Evolutionary conservation across 2,797 vertebrate genomes (phyloP), one percentile per base, ranked within the genome.

Genomic region (Mastacembelus armatus): DNA sequence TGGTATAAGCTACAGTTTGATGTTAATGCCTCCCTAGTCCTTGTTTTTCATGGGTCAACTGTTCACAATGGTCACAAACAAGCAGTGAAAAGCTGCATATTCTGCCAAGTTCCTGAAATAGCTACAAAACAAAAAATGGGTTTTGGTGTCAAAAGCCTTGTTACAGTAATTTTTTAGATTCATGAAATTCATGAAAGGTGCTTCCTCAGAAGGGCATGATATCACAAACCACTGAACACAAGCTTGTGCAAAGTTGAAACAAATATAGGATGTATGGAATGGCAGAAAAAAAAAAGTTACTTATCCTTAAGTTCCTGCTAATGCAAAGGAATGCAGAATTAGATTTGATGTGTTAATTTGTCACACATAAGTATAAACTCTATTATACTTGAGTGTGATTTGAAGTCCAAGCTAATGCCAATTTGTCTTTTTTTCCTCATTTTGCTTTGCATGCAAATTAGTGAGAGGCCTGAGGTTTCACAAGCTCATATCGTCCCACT

Each of bases 401-500:
- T 77, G 1, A 71, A 84, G 81, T 84, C 55, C 69, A 60, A 70
- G 57, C 58, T 10, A 10, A 72, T 47, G 56, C 65, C 16, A 44
- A 29, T 44, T 21, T 42, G 63, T 43, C 39, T 32, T 55, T 15
- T 57, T 54, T 29, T 1, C 36, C 22, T 1, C 0, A 14, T 48
- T 54, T 71, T 68, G 56, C 35, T 61, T 22, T 63, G 39, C 83
- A 84, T 90, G 83, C 83, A 90, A 57, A 71, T 92, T 81, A 94
- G 71, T 94, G 87, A 42, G 80, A 91, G n/a, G 88, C 85, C 89
- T 98, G 94, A 65, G 98, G 98, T 95, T 98, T 97, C 27, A 98
- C 95, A 7, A 99, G 95, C 85, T 97, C 95, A 0, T 98, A 99
- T 67, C 96, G 95, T 71, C 98, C 98, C 65, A 97, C 97, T 45